Evolutionary conservation across 2,113 vertebrate species (phyloP).

Genomic region (Pollimyrus isidori): DNA sequence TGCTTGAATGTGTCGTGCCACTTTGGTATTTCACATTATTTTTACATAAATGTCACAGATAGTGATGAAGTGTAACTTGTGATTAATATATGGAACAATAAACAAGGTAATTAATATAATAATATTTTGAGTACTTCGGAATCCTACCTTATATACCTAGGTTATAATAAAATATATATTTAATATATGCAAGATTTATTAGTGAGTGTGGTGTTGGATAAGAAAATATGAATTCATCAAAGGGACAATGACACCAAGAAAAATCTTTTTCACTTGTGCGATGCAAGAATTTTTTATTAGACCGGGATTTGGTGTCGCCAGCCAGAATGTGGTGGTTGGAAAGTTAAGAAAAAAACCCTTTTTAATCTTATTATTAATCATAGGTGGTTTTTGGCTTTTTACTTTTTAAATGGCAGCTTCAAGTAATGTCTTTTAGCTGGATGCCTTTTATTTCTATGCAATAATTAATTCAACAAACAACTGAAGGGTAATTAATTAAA

Average conservation of each 20-base stretch:
- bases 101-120: neutral
- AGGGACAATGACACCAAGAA: neutral
- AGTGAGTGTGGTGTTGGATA: neutral
- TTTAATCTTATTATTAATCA: neutral
- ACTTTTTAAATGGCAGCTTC: neutral
- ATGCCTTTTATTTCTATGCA: neutral
- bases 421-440: neutral
- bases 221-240: neutral
- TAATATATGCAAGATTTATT: neutral
- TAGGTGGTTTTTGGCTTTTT: neutral
- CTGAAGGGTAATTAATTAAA: neutral
- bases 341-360: neutral
- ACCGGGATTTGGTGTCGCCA: neutral
- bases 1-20: neutral
- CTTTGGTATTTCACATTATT: neutral
- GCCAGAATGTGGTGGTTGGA: neutral
- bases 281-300: neutral
- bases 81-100: neutral
- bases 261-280: neutral
- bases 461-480: neutral
- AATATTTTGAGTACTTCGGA: neutral
- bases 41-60: constrained; percentile 16
- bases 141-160: neutral
- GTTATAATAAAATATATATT: neutral
- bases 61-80: neutral